Base-by-base conservation (phyloP, 1,140 invertebrate genomes). In the Hormaphis cornu region DNA sequence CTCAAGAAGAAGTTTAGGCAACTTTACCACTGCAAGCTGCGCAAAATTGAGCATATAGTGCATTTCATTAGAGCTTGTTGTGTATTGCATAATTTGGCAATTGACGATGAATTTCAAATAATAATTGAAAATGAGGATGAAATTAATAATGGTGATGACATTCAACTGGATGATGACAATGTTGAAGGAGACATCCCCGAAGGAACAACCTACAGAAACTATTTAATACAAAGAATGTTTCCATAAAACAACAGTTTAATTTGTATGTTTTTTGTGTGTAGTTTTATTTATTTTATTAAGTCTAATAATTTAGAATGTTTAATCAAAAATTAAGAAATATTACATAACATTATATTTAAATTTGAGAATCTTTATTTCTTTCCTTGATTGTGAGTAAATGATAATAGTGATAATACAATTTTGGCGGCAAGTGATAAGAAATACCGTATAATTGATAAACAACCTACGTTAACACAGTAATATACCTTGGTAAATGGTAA, bases 21-120 rank as follows among this genome's bases (percentile, higher is more conserved):
- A 42, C 37, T 63, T 26, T 66, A 66, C 30, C 59, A 48, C 37
- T 61, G 48, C 18, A 50, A 50, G 22, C 24, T 26, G 18, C 24
- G n/a, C 18, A 50, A 50, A 50, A 26, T 50, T 50, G 48, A 50
- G 1, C 48, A 28, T 28, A 26, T 50, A 50, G 48, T 50, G 48
- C 58, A 61, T 42, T 42, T 61, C 16, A 61, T 44, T 7, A 37
- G 58, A 44, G 58, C 58, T 20, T 69, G 48, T 46, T 69, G 40
- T 48, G 46, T 52, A 28, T 52, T 69, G 9, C 63, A 69, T 50
- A 52, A 61, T 7, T 40, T 61, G 14, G 24, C 24, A 26, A 50
- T 50, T 50, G 48, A 50, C 12, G 24, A 50, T 50, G 24, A 50
- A 50, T 50, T 50, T 50, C 48, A 50, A 50, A 50, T 50, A n/a